phyloP scores from a whole-genome alignment of 2,797 vertebrate species.

The Micropoecilia bifurca region DNA sequence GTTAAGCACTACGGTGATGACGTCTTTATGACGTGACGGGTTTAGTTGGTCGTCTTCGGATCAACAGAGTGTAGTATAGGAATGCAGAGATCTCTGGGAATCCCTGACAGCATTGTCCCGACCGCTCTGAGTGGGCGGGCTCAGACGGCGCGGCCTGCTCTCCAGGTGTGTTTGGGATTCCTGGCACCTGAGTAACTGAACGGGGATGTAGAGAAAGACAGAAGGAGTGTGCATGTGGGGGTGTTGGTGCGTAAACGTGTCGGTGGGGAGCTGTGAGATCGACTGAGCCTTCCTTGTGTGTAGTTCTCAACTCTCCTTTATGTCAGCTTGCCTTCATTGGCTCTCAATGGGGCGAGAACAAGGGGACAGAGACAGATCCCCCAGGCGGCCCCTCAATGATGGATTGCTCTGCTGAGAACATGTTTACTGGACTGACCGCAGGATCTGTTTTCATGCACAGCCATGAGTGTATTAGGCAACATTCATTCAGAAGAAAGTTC shows the following conservation, averaged over 20 bases:
- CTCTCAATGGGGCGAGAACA: slow-evolving; percentile 83
- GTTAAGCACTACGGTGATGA: slow-evolving; percentile 43
- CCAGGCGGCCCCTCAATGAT: slow-evolving; percentile 70
- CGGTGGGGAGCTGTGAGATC: neutral
- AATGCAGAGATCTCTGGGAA: slow-evolving; percentile 56
- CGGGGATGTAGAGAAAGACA: slow-evolving; percentile 5
- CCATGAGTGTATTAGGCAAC: neutral
- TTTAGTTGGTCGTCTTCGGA: slow-evolving; percentile 35
- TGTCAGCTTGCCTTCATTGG: slow-evolving; percentile 79
- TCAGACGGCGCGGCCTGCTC: slow-evolving; percentile 16
- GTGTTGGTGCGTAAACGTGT: slow-evolving; percentile 8
- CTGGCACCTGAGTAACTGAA: slow-evolving; percentile 52
- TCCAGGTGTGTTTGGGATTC: slow-evolving; percentile 77
- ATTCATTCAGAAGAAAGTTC: neutral
- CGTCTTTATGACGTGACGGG: slow-evolving; percentile 50
- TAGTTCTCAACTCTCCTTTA: slow-evolving; percentile 57
- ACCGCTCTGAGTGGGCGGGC: slow-evolving; percentile 42
- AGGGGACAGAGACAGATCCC: slow-evolving; percentile 60
- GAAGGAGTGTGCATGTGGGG: slow-evolving; percentile 10
- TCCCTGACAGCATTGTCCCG: slow-evolving; percentile 57
- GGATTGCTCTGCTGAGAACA: slow-evolving; percentile 78
- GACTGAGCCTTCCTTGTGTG: slow-evolving; percentile 47
- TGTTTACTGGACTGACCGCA: slow-evolving; percentile 37
- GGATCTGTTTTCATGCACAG: slow-evolving; percentile 11
- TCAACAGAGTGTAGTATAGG: slow-evolving; percentile 37